A percentile compares a stretch with the other conserved stretches of the same genome.
Conservation (phyloP, 2,113 vertebrate species). For the Chauna torquata region DNA sequence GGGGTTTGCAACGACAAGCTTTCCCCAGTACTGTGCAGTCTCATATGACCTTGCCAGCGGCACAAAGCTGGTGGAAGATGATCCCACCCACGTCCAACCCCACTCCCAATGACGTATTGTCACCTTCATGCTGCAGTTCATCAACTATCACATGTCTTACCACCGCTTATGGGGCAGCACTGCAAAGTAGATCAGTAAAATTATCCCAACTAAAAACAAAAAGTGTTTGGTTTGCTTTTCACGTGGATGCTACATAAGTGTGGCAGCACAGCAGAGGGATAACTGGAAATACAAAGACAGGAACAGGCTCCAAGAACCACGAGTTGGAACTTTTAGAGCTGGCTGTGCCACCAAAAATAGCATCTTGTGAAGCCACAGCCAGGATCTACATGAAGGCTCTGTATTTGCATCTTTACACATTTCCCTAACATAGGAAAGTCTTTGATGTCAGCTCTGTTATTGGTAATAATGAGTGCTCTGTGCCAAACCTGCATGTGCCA, state of each 20-base stretch:
- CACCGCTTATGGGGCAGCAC: neutral
- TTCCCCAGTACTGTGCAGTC: neutral
- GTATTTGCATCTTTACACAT: neutral
- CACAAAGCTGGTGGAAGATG: neutral
- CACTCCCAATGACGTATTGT: neutral
- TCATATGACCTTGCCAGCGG: neutral
- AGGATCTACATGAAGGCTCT: neutral
- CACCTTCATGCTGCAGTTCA: neutral
- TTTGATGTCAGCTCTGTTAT: conserved; percentile 42
- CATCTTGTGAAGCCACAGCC: neutral
- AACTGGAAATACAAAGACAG: neutral
- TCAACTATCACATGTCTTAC: neutral
- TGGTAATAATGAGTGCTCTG: conserved; percentile 17
- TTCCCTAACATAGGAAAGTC: conserved; percentile 38
- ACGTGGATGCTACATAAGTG: neutral
- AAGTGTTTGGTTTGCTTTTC: neutral
- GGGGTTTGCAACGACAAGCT: neutral
- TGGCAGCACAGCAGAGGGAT: neutral
- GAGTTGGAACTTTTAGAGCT: neutral
- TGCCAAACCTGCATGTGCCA: conserved; percentile 22
- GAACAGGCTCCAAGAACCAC: neutral
- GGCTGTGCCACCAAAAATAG: neutral
- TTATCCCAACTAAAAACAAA: neutral
- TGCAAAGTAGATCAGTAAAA: neutral
- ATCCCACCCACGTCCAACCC: neutral